Evolutionary conservation across 2,113 vertebrate species (phyloP).

Genomic region (Podarcis cretensis): DNA sequence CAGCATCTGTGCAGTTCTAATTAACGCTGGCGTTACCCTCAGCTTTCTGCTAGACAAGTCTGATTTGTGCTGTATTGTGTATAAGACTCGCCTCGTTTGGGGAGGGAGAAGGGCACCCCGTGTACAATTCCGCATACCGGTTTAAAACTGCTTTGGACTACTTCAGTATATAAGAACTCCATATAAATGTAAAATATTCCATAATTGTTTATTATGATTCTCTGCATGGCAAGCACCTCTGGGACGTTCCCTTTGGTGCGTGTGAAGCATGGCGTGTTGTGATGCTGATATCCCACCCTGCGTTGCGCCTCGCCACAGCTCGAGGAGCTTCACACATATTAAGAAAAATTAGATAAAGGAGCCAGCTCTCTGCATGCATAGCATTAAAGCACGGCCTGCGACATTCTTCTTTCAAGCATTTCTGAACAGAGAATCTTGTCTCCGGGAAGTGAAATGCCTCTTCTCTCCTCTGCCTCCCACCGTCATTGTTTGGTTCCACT

Average conservation of each 20-base stretch:
- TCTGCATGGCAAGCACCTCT: background rate
- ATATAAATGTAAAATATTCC: conserved; percentile 47
- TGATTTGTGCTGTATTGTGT: conserved; percentile 11
- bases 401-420: background rate
- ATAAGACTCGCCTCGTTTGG: background rate
- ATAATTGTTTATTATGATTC: conserved; percentile 50
- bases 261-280: background rate
- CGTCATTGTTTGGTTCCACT: background rate
- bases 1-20: conserved; percentile 16
- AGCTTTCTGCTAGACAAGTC: background rate
- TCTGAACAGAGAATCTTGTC: conserved; percentile 1
- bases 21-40: conserved; percentile 12
- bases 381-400: conserved; percentile 2
- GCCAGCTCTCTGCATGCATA: background rate
- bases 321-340: conserved; percentile 31
- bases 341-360: conserved; percentile 25
- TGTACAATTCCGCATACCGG: background rate
- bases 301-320: conserved; percentile 4
- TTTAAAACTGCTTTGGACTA: conserved; percentile 43
- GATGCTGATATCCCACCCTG: conserved; percentile 1
- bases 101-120: background rate
- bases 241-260: conserved; percentile 13
- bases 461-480: background rate
- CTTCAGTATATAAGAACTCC: background rate
- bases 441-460: conserved; percentile 2